Evolutionary conservation across 2,797 vertebrate species (phyloP), one percentile per base, ranked within the genome.

Genomic region (Melopsittacus undulatus): DNA sequence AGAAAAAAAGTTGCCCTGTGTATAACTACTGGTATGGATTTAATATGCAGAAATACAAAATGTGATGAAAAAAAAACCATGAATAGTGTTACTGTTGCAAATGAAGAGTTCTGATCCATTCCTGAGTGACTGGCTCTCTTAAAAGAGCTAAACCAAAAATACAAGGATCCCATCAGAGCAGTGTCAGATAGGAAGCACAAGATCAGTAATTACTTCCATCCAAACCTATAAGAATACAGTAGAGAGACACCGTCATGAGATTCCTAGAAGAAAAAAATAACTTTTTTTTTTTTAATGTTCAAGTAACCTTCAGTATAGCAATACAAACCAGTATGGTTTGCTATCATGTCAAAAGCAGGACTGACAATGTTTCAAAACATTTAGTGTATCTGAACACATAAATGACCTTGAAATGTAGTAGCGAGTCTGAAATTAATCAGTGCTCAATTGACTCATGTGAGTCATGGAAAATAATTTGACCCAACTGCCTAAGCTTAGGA

Each of bases 391-490:
- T 72, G 34, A 93, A 80, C 56, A 81, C 23, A 57, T 17, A 72
- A 83, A 51, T 5, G 32, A 95, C 66, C 77, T 92, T 76, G 67
- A 87, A 90, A 88, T 7, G 19, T 7, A 56, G 42, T 45, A 18
- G 42, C 52, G 91, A 72, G 27, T 73, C 36, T 69, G 57, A 90
- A 95, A 82, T 86, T 78, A 85, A 92, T 91, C 73, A 83, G 73
- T 75, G 62, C 26, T 72, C 34, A 62, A 20, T 23, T 76, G 57
- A 88, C 51, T 83, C 24, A 14, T 10, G 4, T 17, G 62, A 92
- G 73, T 86, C 66, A 90, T 32, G 57, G 86, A 87, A 96, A 94
- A 87, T 42, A 79, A 88, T 67, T 51, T 78, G 62, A 75, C 36
- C 61, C 32, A 83, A 83, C 64, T 88, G 38, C 42, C 62, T 73